Percentiles rank a stretch among this genome's conserved stretches.
These are phyloP conservation scores for Illadopsis cleaveri DNA, from an alignment of 2,113 vertebrate species.

Conservation along the genomic window DNA sequence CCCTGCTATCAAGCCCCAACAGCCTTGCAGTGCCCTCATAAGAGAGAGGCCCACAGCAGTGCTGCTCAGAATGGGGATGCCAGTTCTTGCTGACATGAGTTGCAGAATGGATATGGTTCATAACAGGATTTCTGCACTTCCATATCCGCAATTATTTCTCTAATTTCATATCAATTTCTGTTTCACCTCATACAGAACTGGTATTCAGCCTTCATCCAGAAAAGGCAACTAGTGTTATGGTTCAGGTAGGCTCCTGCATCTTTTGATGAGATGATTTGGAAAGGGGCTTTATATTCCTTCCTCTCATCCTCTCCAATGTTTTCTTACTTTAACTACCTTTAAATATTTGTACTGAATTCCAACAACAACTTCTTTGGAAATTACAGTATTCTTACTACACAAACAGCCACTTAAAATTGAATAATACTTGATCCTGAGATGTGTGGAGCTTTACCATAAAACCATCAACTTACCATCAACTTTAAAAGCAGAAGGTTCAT, in stretches of 20 bases:
- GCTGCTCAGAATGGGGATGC: neutral
- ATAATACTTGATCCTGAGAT: neutral
- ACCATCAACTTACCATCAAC: neutral
- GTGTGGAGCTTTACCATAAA: neutral
- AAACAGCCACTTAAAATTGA: neutral
- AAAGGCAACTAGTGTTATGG: neutral
- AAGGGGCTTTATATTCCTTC: neutral
- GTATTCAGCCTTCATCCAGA: neutral
- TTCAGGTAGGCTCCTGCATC: neutral
- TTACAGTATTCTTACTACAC: neutral
- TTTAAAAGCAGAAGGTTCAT: neutral
- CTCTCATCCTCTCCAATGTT: neutral
- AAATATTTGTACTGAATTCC: neutral
- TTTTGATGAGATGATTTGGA: neutral
- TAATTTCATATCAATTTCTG: neutral
- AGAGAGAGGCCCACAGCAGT: neutral
- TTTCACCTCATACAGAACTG: neutral
- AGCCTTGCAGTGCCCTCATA: accelerated
- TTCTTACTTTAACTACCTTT: neutral
- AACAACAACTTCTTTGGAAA: neutral
- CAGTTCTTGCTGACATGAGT: neutral
- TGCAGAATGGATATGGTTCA: neutral
- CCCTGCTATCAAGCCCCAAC: neutral
- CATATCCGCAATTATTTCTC: neutral
- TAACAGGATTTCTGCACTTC: neutral